Evolutionary conservation across 1,140 invertebrate genomes (phyloP), one percentile per base, ranked within the genome.

Genomic region (Rhynchophorus ferrugineus): DNA sequence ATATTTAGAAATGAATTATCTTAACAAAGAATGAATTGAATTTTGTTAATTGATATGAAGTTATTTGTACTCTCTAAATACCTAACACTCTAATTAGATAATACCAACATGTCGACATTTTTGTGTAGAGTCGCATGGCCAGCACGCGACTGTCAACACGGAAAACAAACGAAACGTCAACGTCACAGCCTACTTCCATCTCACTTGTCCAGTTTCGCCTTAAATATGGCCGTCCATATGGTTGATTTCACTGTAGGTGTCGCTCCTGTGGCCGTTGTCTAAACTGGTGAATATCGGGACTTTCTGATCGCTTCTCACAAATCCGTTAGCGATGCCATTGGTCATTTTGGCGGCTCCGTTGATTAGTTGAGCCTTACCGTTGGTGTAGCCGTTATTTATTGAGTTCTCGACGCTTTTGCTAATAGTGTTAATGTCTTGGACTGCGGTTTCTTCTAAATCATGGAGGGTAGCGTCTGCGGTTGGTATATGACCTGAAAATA

Each of bases 371-470:
- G 14, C 41, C 24, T 41, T 52, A 24, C 47, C 49, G 34, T 61
- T 58, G n/a, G 38, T 35, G 2, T 61, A 19, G 2, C 57, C 62
- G 41, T 71, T 68, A 3, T 64, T 59, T 1, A 66, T 43, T 6
- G 70, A 69, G 44, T 75, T 73, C 0, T 58, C 52, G 3, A 61
- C 66, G 19, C 21, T 47, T 45, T 54, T 62, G 53, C 61, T 69
- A 21, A 62, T 66, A 7, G 59, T 71, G 33, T 56, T 60, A 47
- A 64, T 60, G 14, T 55, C 58, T 39, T 61, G 56, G n/a, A 11
- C 14, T 41, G 50, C 7, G 0, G 45, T 20, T 13, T 44, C 44
- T 57, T 65, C 62, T 34, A 69, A 38, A 44, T 68, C 64, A 14
- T 63, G 43, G 1, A 68, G 13, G 3, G 54, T 61, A 2, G 61